Evolutionary conservation across 2,888 invertebrate species (phyloP), one percentile per base, ranked within the genome.

Genomic region (Cheilosia urbana): DNA sequence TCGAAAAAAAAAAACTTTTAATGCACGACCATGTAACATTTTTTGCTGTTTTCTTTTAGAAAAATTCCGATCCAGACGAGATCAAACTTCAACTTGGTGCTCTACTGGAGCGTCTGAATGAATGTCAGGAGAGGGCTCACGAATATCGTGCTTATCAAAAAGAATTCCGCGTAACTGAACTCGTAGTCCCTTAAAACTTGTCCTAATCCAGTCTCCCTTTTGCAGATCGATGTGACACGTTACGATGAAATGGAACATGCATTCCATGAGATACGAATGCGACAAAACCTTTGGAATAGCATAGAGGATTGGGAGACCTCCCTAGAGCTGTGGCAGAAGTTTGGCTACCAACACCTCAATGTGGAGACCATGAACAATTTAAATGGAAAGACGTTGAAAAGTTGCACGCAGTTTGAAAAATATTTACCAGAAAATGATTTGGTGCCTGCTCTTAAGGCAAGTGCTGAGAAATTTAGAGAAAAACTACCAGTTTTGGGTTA

Each of bases 61-160:
- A 95, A 34, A 94, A 94, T 37, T 96, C 97, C 0, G 95, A 96
- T 76, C 93, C 94, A 37, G 94, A 94, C 9, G 94, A 94, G 88
- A 96, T 96, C 3, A 93, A 94, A 81, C 93, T 93, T 34, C 93
- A 94, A 9, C 93, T 98, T 5, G 94, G 94, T 6, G 94, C 94
- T 2, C 92, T 97, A 0, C 92, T 94, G 78, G 94, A 94, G 1
- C 94, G 94, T 83, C 93, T 98, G 24, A 92, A 92, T 15, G 94
- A 92, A 0, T 95, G 96, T 84, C 94, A 95, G 66, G 93, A 94
- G n/a, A 93, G 93, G 76, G 96, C 97, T 0, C 95, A 94, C 71
- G 95, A 96, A 89, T 97, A 95, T 90, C 95, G 96, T 87, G 94
- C 94, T 0, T 96, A 96, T 93, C 98, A 98, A 91, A 97, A 96